A percentile compares a stretch with the other conserved stretches of the same genome.
Evolutionary conservation across 2,113 vertebrate genomes (phyloP).

Genomic region (Asarcornis scutulata): DNA sequence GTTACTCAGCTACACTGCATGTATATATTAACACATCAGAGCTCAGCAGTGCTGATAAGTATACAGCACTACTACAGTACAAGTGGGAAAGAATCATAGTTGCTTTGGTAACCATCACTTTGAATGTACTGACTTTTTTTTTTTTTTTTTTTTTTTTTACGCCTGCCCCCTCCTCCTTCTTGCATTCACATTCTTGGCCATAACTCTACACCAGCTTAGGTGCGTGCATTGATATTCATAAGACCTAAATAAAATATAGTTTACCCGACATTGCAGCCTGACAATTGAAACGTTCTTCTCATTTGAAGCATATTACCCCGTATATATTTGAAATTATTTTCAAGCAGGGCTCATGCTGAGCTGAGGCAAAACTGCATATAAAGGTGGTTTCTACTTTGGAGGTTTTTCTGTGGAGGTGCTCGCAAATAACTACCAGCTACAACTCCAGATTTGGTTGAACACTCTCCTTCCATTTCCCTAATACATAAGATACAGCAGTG

Average conservation of each 20-base stretch:
- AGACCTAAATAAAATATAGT: neutral
- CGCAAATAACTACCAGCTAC: neutral
- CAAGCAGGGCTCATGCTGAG: neutral
- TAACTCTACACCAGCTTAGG: neutral
- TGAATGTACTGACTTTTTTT: neutral
- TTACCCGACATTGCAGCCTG: neutral
- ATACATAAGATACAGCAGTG: neutral
- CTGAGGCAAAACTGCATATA: neutral
- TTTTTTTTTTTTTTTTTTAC: neutral
- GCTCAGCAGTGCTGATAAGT: neutral
- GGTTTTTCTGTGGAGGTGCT: neutral
- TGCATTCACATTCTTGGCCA: neutral
- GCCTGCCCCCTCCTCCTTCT: neutral
- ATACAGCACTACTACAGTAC: neutral
- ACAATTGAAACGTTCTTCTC: neutral
- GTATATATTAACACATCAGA: neutral
- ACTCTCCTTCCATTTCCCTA: neutral
- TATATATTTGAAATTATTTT: neutral
- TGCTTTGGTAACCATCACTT: constrained; percentile 55
- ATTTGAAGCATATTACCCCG: neutral
- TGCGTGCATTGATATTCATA: neutral
- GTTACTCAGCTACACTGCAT: neutral
- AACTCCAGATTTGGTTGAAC: neutral
- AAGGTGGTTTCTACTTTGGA: neutral
- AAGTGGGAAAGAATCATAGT: neutral